These are phyloP conservation scores for Brachyptera risi DNA, from an alignment of 2,888 invertebrate genomes.

Conservation along the genomic window DNA sequence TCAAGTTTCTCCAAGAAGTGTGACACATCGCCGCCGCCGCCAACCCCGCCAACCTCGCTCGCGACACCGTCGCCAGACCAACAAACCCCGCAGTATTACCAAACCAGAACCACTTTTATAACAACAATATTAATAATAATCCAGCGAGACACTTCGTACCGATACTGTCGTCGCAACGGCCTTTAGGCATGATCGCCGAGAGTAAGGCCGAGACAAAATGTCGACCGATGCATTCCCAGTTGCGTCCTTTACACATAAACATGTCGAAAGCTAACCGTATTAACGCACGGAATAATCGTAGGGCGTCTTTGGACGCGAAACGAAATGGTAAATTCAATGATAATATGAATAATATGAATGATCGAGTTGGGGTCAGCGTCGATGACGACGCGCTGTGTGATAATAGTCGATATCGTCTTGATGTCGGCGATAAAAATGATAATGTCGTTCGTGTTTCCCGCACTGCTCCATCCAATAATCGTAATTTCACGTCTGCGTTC, in stretches of 20 bases:
- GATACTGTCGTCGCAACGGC: constrained; percentile 51
- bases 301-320: no score
- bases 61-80: neutral
- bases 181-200: constrained; percentile 45
- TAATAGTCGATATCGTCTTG: no score
- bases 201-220: neutral
- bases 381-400: no score
- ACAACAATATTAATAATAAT: neutral
- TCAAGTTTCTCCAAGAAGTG: constrained; percentile 83
- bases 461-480: no score
- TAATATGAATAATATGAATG: no score
- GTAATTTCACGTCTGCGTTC: no score
- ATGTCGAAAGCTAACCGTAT: neutral
- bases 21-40: constrained; percentile 1
- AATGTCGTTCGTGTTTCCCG: no score
- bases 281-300: no score
- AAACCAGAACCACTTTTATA: neutral
- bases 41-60: neutral
- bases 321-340: no score
- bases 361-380: no score
- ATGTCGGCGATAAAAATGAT: no score
- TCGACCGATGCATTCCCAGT: constrained; percentile 7
- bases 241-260: constrained; percentile 4
- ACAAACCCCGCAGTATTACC: neutral
- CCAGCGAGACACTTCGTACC: constrained; percentile 35